A percentile compares a stretch with the other conserved stretches of the same genome.
phyloP scores from a whole-genome alignment of 2,113 vertebrate species.

The Himantopus leucocephalus region DNA sequence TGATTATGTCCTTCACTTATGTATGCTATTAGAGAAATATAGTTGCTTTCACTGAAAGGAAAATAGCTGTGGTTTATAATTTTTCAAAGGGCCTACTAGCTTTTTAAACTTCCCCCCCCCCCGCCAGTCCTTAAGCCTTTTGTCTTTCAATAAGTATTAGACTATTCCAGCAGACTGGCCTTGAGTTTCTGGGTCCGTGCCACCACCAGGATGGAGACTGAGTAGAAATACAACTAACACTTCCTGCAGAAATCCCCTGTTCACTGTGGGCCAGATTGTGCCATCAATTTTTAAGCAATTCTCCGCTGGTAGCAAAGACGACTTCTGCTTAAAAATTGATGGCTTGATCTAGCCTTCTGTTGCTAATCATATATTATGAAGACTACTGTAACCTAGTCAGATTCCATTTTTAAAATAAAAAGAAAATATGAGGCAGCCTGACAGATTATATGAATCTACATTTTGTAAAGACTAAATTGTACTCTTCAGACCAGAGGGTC shows the following conservation, averaged over 20 bases:
- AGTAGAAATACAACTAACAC: not conserved
- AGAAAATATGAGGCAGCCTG: not conserved
- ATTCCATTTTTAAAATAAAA: not conserved
- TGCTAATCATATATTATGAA: slow-evolving; percentile 17
- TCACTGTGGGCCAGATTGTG: slow-evolving; percentile 27
- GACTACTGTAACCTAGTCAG: not conserved
- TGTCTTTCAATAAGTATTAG: not conserved
- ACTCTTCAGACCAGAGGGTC: not conserved
- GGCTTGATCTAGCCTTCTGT: slow-evolving; percentile 13
- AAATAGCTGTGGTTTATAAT: not conserved
- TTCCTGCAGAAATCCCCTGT: not conserved
- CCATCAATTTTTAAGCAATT: slow-evolving; percentile 57
- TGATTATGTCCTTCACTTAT: not conserved
- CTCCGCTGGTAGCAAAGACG: not conserved
- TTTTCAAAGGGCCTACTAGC: not conserved
- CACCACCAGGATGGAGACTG: not conserved
- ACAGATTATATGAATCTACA: not conserved
- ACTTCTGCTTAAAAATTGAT: slow-evolving; percentile 53
- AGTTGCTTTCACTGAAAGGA: not conserved
- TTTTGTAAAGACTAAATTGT: not conserved
- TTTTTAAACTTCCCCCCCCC: not conserved
- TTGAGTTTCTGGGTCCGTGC: not conserved
- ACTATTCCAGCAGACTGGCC: not conserved
- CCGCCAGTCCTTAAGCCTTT: not conserved
- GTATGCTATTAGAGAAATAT: not conserved